phyloP scores from a whole-genome alignment of 2,888 invertebrate genomes.

The Euspilapteryx auroguttella region DNA sequence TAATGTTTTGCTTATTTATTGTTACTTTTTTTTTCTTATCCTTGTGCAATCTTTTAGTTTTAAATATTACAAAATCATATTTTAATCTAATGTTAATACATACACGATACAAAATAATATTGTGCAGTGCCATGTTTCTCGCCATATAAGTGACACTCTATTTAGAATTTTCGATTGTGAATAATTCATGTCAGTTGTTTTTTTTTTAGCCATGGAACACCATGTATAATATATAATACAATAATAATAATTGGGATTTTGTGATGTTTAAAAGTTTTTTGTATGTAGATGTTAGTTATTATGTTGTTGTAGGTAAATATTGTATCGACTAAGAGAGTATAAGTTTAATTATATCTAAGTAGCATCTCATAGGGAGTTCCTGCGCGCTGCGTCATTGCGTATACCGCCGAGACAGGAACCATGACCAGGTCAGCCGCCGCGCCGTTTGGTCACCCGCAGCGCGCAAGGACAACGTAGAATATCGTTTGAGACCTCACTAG shows the following conservation, averaged over 20 bases:
- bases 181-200: neutral
- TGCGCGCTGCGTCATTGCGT: constrained; percentile 42
- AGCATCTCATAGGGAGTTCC: constrained; percentile 32
- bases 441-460: too few relatives aligned
- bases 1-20: constrained; percentile 3
- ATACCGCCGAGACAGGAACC: too few relatives aligned
- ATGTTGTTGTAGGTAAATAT: constrained; percentile 37
- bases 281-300: constrained; percentile 38
- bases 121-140: too few relatives aligned
- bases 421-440: too few relatives aligned
- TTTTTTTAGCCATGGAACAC: neutral
- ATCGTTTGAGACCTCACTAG: constrained; percentile 57
- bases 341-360: constrained; percentile 43
- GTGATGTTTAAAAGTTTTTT: constrained; percentile 45
- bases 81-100: neutral
- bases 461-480: constrained; percentile 41
- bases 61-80: neutral
- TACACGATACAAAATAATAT: too few relatives aligned
- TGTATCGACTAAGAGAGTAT: constrained; percentile 32
- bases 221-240: too few relatives aligned
- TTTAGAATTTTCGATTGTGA: constrained; percentile 15
- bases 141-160: too few relatives aligned
- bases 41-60: constrained; percentile 4
- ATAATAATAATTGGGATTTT: constrained; percentile 19
- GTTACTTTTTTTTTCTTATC: constrained; percentile 7